Conservation (phyloP, 2,113 vertebrate genomes). For the Nycticryphes semicollaris region DNA sequence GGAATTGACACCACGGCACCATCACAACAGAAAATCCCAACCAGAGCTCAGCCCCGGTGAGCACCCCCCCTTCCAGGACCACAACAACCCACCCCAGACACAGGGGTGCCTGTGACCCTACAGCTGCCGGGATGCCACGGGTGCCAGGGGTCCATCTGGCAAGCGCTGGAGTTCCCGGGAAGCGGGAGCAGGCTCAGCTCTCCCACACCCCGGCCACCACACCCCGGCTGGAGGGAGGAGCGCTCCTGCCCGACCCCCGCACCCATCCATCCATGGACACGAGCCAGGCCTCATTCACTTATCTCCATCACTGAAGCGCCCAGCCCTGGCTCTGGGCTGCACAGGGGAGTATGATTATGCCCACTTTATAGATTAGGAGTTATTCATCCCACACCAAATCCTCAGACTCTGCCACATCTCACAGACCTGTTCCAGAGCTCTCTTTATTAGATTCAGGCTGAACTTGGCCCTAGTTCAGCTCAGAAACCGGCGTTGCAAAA, state of each 20-base stretch:
- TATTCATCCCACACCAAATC: conserved; percentile 52
- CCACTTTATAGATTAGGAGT: conserved; percentile 44
- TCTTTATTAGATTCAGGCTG: neutral
- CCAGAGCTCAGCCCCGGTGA: neutral
- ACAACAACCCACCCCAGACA: fast-evolving
- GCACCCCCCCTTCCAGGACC: neutral
- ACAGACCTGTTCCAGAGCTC: conserved; percentile 15
- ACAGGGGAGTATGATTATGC: conserved; percentile 16
- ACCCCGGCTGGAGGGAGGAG: neutral
- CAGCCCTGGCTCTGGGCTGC: conserved; percentile 30
- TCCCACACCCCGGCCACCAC: conserved; percentile 9
- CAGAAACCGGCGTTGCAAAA: neutral
- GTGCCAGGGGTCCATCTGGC: neutral
- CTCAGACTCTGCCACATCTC: conserved; percentile 18
- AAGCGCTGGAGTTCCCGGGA: neutral
- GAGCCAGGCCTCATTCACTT: conserved; percentile 40
- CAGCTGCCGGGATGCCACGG: neutral
- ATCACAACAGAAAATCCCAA: neutral
- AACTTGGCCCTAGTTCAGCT: conserved; percentile 22
- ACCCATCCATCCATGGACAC: neutral
- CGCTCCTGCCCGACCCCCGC: neutral
- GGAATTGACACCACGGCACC: neutral
- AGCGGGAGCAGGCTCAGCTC: neutral
- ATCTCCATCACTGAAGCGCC: conserved; percentile 48
- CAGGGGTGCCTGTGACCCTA: fast-evolving